Conservation (phyloP, 2,113 vertebrate species). For the Lampris incognitus region DNA sequence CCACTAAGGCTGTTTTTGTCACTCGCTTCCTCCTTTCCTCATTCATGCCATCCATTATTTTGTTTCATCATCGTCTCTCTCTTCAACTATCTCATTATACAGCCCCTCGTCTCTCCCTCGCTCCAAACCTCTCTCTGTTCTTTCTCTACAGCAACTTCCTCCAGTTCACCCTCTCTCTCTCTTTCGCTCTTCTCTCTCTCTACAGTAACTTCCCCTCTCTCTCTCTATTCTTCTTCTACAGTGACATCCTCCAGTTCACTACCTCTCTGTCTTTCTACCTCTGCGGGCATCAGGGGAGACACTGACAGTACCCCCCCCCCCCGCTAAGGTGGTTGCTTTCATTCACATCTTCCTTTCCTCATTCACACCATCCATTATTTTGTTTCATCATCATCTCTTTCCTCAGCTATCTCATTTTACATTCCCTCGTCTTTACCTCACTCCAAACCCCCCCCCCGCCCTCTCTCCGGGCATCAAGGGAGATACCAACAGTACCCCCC, state of each 20-base stretch:
- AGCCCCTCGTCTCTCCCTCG: background rate
- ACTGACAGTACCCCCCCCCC: too few relatives aligned
- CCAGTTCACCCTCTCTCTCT: background rate
- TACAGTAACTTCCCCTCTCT: too few relatives aligned
- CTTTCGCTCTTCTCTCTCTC: background rate
- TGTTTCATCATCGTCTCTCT: conserved; percentile 47
- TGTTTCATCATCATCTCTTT: conserved; percentile 47
- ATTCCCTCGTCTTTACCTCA: background rate
- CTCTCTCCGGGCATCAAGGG: conserved; percentile 11
- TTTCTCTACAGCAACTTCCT: background rate
- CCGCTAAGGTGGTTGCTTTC: conserved; percentile 29
- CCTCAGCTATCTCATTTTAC: conserved; percentile 25
- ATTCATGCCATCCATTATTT: conserved; percentile 47
- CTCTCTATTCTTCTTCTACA: too few relatives aligned
- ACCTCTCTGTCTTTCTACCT: too few relatives aligned
- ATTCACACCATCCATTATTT: conserved; percentile 47
- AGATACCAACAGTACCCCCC: background rate
- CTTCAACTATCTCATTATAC: conserved; percentile 25
- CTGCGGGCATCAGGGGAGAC: too few relatives aligned
- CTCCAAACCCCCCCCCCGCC: background rate
- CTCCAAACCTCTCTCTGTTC: background rate
- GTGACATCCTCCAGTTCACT: too few relatives aligned
- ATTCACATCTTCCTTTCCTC: conserved; percentile 28
- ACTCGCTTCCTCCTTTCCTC: conserved; percentile 28
- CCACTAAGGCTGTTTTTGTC: conserved; percentile 29